Evolutionary conservation across 2,797 vertebrate species (phyloP).

Genomic region (Echeneis naucrates): DNA sequence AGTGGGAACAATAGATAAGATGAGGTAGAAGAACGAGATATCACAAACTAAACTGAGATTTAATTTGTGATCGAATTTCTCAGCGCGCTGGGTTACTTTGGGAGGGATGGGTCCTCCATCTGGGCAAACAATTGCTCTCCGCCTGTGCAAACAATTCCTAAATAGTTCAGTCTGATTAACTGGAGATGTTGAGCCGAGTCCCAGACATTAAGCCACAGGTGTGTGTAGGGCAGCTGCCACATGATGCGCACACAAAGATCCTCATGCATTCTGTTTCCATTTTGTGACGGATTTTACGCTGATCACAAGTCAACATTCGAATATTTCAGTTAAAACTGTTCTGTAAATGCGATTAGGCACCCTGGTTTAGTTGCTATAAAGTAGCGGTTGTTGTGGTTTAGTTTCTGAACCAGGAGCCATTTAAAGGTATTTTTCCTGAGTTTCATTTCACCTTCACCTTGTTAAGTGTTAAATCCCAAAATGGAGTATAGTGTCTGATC

Average conservation of each 20-base stretch:
- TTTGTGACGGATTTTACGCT: conserved; percentile 11
- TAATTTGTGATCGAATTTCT: conserved; percentile 78
- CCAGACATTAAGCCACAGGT: conserved; percentile 70
- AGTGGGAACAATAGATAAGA: conserved; percentile 73
- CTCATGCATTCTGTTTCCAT: conserved; percentile 13
- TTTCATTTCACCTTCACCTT: not conserved
- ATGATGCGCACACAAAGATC: conserved; percentile 9
- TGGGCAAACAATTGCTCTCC: conserved; percentile 76
- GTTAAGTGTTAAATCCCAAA: conserved; percentile 8
- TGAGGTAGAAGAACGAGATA: conserved; percentile 71
- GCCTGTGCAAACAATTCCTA: conserved; percentile 80
- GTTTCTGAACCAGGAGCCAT: not conserved
- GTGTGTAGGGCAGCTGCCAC: conserved; percentile 28
- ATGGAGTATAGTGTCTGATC: conserved; percentile 13
- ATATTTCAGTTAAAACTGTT: conserved; percentile 2
- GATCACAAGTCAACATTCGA: conserved; percentile 10
- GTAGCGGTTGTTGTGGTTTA: not conserved
- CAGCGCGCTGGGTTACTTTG: conserved; percentile 47
- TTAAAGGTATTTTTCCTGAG: not conserved
- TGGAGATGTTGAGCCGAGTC: conserved; percentile 63
- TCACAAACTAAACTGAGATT: conserved; percentile 69
- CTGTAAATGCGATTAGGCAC: conserved; percentile 7
- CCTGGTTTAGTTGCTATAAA: not conserved
- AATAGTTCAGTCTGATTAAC: conserved; percentile 80
- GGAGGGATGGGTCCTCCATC: conserved; percentile 64